Conservation (phyloP, 35 echinoderm and acorn worm species). For the Heliocidaris tuberculata region DNA sequence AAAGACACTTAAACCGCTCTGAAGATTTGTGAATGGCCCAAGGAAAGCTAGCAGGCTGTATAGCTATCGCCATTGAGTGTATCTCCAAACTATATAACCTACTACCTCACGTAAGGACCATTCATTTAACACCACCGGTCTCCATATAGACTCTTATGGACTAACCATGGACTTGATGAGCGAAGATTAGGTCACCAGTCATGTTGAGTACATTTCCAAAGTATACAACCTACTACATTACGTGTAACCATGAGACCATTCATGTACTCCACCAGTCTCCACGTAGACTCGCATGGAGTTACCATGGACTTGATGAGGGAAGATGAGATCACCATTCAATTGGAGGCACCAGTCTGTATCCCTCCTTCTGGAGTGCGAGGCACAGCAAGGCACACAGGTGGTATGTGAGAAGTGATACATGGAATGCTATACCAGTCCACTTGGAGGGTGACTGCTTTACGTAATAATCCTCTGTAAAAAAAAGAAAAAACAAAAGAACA, state of each 20-base stretch:
- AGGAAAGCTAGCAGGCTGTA: conserved; percentile 65
- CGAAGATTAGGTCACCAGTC: no score
- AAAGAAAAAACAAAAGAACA: no score
- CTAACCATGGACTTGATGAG: not conserved
- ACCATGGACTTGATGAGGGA: not conserved
- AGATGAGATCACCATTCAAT: not conserved
- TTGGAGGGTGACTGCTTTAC: not conserved
- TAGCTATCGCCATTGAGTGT: conserved; percentile 62
- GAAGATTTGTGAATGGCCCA: conserved; percentile 43
- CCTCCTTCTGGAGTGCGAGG: not conserved
- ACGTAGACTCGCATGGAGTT: not conserved
- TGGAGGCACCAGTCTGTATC: not conserved
- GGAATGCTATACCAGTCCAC: not conserved
- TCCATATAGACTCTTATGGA: not conserved
- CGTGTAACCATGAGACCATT: not conserved
- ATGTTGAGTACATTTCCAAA: no score
- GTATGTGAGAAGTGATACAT: not conserved
- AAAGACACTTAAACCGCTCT: not conserved
- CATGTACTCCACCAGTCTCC: not conserved
- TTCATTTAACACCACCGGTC: conserved; percentile 14
- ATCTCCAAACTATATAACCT: conserved; percentile 68
- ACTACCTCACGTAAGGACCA: conserved; percentile 61
- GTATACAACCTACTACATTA: no score
- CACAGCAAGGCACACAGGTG: not conserved
- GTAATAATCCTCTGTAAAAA: not conserved